phyloP scores from a whole-genome alignment of 1,140 invertebrate species.

The Onthophagus taurus region DNA sequence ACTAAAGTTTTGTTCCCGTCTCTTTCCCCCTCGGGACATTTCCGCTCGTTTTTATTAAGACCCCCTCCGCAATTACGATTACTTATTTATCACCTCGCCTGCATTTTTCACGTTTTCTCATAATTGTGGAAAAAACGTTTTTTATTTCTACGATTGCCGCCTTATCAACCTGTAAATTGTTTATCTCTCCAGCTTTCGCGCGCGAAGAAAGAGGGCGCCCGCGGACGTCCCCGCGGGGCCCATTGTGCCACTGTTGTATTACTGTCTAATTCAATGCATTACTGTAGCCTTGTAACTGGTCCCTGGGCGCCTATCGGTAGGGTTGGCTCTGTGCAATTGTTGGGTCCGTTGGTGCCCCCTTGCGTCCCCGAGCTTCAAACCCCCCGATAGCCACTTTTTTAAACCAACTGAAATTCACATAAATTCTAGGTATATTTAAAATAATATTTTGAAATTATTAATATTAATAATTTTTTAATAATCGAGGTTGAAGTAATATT shows the following conservation, averaged over 20 bases:
- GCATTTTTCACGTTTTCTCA: not conserved
- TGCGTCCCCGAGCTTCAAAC: no score
- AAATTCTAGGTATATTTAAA: no score
- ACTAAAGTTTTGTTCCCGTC: constrained; percentile 31
- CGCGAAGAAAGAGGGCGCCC: no score
- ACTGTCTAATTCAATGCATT: constrained; percentile 40
- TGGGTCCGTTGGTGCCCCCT: no score
- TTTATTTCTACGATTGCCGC: not conserved
- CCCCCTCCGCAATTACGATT: constrained; percentile 1
- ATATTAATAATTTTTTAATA: no score
- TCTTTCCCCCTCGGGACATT: constrained; percentile 22
- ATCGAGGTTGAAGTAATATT: no score
- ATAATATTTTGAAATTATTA: no score
- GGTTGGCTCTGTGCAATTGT: constrained; percentile 33
- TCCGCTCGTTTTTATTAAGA: constrained; percentile 25
- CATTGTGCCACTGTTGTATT: constrained; percentile 30
- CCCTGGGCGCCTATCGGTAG: constrained; percentile 34
- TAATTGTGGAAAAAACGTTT: not conserved
- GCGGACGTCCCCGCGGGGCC: constrained; percentile 25
- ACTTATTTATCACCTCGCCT: constrained; percentile 2
- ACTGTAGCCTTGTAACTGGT: constrained; percentile 37
- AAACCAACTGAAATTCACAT: no score
- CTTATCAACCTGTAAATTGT: no score
- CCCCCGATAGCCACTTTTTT: no score
- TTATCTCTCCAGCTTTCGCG: no score